A percentile compares a stretch with the other conserved stretches of the same genome.
Conservation (phyloP, 2,888 invertebrate species). For the Cylindroiulus punctatus region DNA sequence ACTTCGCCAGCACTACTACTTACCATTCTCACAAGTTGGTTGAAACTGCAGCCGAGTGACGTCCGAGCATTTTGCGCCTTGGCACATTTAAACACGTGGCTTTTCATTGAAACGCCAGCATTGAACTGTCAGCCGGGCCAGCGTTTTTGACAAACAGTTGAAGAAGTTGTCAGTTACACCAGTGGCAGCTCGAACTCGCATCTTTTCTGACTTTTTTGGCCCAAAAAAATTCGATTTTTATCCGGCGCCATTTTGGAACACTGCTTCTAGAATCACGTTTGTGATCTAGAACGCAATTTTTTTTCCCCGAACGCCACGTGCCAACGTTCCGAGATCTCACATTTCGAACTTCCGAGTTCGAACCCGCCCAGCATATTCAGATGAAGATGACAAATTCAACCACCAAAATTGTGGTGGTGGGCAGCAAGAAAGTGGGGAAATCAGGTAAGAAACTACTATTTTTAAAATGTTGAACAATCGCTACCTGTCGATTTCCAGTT, state of each 20-base stretch:
- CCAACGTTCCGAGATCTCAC: background rate
- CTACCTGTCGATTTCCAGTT: no score
- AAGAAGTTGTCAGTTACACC: background rate
- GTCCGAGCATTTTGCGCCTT: background rate
- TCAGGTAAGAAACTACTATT: conserved; percentile 23
- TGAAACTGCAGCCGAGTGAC: background rate
- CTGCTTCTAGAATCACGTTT: no score
- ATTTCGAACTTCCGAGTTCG: background rate
- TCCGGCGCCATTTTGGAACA: background rate
- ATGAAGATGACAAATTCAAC: conserved; percentile 40
- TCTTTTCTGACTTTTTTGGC: background rate
- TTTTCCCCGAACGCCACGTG: no score
- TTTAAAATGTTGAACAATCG: no score
- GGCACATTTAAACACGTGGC: conserved; percentile 42
- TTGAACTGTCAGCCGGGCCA: background rate
- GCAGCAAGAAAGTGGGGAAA: conserved; percentile 40
- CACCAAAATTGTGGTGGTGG: conserved; percentile 40
- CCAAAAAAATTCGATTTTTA: background rate
- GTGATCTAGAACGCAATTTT: no score
- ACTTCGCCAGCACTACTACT: background rate
- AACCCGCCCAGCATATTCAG: background rate
- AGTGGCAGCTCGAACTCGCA: background rate
- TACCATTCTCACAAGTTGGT: background rate
- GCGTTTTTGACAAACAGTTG: background rate
- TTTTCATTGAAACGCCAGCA: conserved; percentile 30